Conservation (phyloP, 2,888 invertebrate species). For the Agonopterix arenella region DNA sequence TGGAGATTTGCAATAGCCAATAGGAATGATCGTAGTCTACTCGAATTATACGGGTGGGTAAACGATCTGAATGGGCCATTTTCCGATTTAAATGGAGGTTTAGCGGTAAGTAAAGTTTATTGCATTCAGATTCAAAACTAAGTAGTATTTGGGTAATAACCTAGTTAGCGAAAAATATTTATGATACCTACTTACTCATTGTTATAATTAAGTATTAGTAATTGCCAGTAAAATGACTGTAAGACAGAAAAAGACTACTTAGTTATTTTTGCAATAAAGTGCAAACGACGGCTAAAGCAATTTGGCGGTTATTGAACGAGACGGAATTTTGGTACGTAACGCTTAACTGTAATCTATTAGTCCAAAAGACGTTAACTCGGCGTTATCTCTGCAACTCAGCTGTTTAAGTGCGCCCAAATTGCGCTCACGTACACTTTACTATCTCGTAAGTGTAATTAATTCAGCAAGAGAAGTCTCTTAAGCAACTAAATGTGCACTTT, state of each 20-base stretch:
- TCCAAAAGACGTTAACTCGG: slow-evolving; percentile 22
- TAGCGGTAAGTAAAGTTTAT: background rate
- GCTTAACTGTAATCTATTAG: slow-evolving; percentile 19
- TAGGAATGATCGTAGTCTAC: slow-evolving; percentile 11
- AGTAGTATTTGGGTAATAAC: background rate
- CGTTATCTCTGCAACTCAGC: slow-evolving; percentile 21
- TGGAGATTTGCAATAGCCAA: slow-evolving; percentile 29
- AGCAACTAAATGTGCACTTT: slow-evolving; percentile 12
- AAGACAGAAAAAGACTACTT: too few relatives aligned
- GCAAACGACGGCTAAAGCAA: too few relatives aligned
- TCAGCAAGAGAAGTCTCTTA: slow-evolving; percentile 14
- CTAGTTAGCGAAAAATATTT: too few relatives aligned
- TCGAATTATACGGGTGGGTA: slow-evolving; percentile 4
- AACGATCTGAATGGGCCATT: background rate
- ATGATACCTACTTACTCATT: too few relatives aligned
- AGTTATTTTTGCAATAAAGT: too few relatives aligned
- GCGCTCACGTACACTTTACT: slow-evolving; percentile 29
- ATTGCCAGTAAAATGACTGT: too few relatives aligned
- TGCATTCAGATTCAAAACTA: background rate
- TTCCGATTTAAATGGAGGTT: slow-evolving; percentile 1
- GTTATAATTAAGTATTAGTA: too few relatives aligned
- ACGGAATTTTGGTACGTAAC: background rate
- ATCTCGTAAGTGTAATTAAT: slow-evolving; percentile 34
- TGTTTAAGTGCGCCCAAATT: slow-evolving; percentile 23
- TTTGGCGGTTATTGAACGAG: too few relatives aligned